These are phyloP conservation scores for Notolabrus celidotus DNA, from an alignment of 2,797 vertebrate species.

Conservation along the genomic window DNA sequence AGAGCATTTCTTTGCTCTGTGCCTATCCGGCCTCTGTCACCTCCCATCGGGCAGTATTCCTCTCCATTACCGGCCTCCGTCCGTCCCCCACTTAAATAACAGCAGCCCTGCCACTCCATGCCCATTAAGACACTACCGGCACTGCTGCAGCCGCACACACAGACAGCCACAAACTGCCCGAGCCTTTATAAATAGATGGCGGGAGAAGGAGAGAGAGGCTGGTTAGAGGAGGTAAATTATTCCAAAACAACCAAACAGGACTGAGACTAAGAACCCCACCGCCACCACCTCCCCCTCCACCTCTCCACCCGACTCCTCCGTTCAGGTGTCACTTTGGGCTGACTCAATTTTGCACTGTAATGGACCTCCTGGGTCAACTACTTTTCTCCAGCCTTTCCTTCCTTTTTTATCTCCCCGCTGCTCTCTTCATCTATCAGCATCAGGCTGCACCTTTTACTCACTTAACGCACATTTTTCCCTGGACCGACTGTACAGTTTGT, in stretches of 20 bases:
- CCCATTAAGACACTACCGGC: slow-evolving; percentile 82
- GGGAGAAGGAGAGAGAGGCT: slow-evolving; percentile 57
- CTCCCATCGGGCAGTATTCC: slow-evolving; percentile 77
- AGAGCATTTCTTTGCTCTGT: slow-evolving; percentile 53
- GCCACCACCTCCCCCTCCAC: slow-evolving; percentile 25
- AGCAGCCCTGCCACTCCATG: slow-evolving; percentile 81
- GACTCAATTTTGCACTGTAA: slow-evolving; percentile 88
- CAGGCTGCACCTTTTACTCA: slow-evolving; percentile 64
- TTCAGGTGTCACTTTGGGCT: slow-evolving; percentile 84
- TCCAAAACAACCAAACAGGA: slow-evolving; percentile 79
- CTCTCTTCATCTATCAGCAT: slow-evolving; percentile 75
- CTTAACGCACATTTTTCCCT: slow-evolving; percentile 53
- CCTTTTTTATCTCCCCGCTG: slow-evolving; percentile 65
- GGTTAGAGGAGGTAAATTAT: slow-evolving; percentile 86
- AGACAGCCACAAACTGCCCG: slow-evolving; percentile 52
- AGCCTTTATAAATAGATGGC: slow-evolving; percentile 84
- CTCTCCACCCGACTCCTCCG: slow-evolving; percentile 61
- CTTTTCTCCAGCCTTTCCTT: slow-evolving; percentile 67
- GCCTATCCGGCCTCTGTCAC: slow-evolving; percentile 69
- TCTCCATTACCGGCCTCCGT: slow-evolving; percentile 81
- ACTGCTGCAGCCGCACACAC: slow-evolving; percentile 47
- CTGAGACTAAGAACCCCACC: slow-evolving; percentile 70
- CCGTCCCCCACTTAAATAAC: slow-evolving; percentile 83
- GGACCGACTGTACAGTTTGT: slow-evolving; percentile 65
- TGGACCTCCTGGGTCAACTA: slow-evolving; percentile 83